These are phyloP conservation scores for Rhopalosiphum padi DNA, from an alignment of 1,140 invertebrate genomes.

Conservation along the genomic window DNA sequence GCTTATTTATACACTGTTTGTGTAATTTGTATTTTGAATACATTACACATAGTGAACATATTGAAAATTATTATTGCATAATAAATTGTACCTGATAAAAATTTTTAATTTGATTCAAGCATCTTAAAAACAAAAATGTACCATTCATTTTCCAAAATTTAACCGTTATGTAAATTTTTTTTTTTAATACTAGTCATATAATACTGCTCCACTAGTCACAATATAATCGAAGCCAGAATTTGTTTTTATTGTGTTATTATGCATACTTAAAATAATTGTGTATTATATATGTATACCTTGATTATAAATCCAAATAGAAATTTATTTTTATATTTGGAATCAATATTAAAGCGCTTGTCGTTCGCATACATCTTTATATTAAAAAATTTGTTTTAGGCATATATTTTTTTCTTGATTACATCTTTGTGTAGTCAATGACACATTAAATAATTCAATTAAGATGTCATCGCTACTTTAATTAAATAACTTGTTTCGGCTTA, in stretches of 20 bases:
- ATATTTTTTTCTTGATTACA: conserved; percentile 22
- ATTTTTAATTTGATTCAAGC: not conserved
- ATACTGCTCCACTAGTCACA: conserved; percentile 42
- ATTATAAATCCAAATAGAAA: conserved; percentile 42
- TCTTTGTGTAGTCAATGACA: conserved; percentile 7
- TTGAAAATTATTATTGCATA: not conserved
- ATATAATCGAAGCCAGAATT: conserved; percentile 51
- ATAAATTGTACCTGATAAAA: conserved; percentile 29
- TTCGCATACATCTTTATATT: conserved; percentile 31
- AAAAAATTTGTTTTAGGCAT: conserved; percentile 25
- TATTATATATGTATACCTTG: conserved; percentile 41
- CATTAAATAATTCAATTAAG: not conserved
- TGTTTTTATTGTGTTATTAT: conserved; percentile 47
- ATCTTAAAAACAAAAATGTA: conserved; percentile 47
- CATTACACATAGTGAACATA: not conserved
- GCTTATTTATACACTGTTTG: not conserved
- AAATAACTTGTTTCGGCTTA: conserved; percentile 48
- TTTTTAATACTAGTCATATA: conserved; percentile 46
- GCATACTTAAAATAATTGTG: conserved; percentile 40
- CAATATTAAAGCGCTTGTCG: not conserved
- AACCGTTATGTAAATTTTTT: conserved; percentile 34
- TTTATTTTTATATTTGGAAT: conserved; percentile 32
- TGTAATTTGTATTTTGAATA: not conserved
- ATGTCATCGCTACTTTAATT: conserved; percentile 47
- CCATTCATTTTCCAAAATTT: conserved; percentile 50